Conservation (phyloP, 2,888 invertebrate genomes). For the Gymnoscelis rufifasciata region DNA sequence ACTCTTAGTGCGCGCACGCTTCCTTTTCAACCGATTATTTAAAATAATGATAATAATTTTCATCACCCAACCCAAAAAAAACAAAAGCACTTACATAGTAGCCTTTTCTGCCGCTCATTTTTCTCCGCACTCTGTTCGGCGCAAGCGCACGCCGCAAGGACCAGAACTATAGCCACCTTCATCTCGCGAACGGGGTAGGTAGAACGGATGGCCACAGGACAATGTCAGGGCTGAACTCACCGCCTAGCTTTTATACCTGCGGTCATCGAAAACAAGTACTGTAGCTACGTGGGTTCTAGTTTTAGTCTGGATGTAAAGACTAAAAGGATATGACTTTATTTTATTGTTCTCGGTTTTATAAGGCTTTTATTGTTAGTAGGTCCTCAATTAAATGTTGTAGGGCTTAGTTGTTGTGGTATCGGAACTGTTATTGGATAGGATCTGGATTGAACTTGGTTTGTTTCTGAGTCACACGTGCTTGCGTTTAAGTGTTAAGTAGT, state of each 20-base stretch:
- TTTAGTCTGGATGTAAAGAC: constrained; percentile 61
- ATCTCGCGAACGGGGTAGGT: constrained; percentile 34
- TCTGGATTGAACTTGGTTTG: no score
- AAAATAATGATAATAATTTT: no score
- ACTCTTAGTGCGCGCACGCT: no score
- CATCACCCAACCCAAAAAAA: no score
- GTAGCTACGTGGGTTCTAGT: constrained; percentile 66
- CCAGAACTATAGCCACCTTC: constrained; percentile 42
- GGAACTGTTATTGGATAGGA: no score
- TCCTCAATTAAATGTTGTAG: no score
- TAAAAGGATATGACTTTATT: constrained; percentile 59
- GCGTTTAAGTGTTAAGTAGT: no score
- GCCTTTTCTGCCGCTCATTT: constrained; percentile 46
- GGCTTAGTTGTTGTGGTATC: no score
- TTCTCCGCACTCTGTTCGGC: constrained; percentile 18
- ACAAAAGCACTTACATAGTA: constrained; percentile 50
- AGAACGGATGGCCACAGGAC: constrained; percentile 46
- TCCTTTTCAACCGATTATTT: not conserved
- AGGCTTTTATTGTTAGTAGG: constrained; percentile 8
- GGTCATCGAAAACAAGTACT: constrained; percentile 58
- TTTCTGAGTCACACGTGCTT: no score
- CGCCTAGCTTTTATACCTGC: constrained; percentile 70
- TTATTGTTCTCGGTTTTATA: constrained; percentile 20
- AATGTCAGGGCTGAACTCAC: constrained; percentile 71
- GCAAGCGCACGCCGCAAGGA: constrained; percentile 33